Evolutionary conservation across 1,140 invertebrate genomes (phyloP).

Genomic region (Lasioglossum baleicum): DNA sequence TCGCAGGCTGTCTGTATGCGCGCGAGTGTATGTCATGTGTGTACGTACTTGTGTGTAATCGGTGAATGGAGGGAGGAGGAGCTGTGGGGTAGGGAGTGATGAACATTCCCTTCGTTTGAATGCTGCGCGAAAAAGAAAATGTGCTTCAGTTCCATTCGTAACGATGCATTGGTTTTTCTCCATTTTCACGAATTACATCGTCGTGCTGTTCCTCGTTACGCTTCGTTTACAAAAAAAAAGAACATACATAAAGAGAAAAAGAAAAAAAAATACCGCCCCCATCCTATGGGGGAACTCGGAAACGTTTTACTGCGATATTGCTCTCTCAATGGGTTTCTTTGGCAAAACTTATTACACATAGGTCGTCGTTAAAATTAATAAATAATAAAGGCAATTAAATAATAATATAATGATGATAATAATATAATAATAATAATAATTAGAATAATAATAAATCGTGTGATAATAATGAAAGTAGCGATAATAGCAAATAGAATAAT

Average conservation of each 20-base stretch:
- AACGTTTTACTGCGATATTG: slow-evolving; percentile 72
- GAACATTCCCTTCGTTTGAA: slow-evolving; percentile 33
- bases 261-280: slow-evolving; percentile 35
- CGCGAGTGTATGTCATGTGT: neutral
- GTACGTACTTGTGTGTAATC: neutral
- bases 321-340: slow-evolving; percentile 74
- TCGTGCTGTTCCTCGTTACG: slow-evolving; percentile 16
- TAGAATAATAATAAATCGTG: slow-evolving; percentile 65
- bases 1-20: neutral
- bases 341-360: slow-evolving; percentile 81
- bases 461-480: slow-evolving; percentile 64
- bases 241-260: neutral
- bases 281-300: slow-evolving; percentile 53
- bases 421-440: slow-evolving; percentile 67
- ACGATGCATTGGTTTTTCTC: slow-evolving; percentile 11
- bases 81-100: neutral
- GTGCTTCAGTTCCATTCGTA: slow-evolving; percentile 30
- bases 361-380: slow-evolving; percentile 78
- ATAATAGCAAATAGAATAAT: slow-evolving; percentile 69
- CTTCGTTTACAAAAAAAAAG: slow-evolving; percentile 10
- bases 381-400: slow-evolving; percentile 78
- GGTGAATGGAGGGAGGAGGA: neutral
- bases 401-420: slow-evolving; percentile 70
- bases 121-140: slow-evolving; percentile 43
- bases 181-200: slow-evolving; percentile 26